Percentiles rank a stretch among this genome's conserved stretches.
phyloP scores from a whole-genome alignment of 2,113 vertebrate genomes.

The Oryzias curvinotus region DNA sequence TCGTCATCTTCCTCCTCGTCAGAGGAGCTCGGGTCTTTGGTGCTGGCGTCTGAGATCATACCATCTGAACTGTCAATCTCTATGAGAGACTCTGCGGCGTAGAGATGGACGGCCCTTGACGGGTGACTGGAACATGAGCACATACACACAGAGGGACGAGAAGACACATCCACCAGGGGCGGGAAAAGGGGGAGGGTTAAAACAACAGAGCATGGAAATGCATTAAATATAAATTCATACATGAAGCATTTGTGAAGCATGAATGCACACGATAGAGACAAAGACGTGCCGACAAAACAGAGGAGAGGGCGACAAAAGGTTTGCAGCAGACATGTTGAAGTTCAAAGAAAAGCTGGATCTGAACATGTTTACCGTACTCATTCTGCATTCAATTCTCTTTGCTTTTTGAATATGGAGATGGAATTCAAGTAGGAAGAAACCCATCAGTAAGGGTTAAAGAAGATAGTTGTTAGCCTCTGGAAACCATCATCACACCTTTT shows the following conservation, averaged over 20 bases:
- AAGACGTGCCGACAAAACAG: conserved; percentile 35
- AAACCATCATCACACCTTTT: conserved; percentile 5
- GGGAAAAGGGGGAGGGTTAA: conserved; percentile 1
- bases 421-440: conserved; percentile 15
- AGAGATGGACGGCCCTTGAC: conserved; percentile 55
- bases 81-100: conserved; percentile 49
- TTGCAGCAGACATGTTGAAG: conserved; percentile 29
- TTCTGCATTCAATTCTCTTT: conserved; percentile 13
- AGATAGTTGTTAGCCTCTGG: not conserved
- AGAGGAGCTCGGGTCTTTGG: conserved; percentile 55
- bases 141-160: conserved; percentile 3
- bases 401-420: not conserved
- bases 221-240: not conserved
- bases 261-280: not conserved
- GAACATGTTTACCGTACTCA: conserved; percentile 7
- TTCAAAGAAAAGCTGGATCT: conserved; percentile 7
- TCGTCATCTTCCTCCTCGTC: conserved; percentile 50
- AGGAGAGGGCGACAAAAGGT: conserved; percentile 42
- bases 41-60: conserved; percentile 68
- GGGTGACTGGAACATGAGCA: conserved; percentile 56
- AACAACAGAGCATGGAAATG: conserved; percentile 15
- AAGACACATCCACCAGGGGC: conserved; percentile 7
- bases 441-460: conserved; percentile 2
- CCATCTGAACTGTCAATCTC: conserved; percentile 71
- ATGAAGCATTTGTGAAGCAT: not conserved